A percentile compares a stretch with the other conserved stretches of the same genome.
Conservation (phyloP, 2,888 invertebrate species). For the Drosophila setosimentum region DNA sequence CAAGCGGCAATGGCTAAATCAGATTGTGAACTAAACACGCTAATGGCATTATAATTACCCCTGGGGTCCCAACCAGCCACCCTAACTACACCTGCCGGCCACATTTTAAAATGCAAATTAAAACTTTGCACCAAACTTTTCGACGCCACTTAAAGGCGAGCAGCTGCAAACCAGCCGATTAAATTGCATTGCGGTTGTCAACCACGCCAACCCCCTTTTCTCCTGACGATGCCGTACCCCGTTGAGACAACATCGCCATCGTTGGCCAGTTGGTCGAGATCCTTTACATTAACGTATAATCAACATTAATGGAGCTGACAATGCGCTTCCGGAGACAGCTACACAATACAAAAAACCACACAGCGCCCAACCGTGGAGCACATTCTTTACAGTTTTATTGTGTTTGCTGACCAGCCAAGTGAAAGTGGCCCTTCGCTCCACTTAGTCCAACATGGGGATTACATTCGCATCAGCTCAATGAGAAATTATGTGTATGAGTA, state of each 20-base stretch:
- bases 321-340: slow-evolving; percentile 65
- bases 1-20: slow-evolving; percentile 54
- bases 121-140: slow-evolving; percentile 66
- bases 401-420: slow-evolving; percentile 60
- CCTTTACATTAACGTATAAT: slow-evolving; percentile 74
- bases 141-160: slow-evolving; percentile 65
- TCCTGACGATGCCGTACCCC: not conserved
- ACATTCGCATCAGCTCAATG: slow-evolving; percentile 74
- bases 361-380: slow-evolving; percentile 8
- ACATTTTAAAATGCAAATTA: slow-evolving; percentile 70
- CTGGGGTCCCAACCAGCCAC: slow-evolving; percentile 33
- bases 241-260: slow-evolving; percentile 2
- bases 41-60: slow-evolving; percentile 82
- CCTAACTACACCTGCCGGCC: slow-evolving; percentile 37
- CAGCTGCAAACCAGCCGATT: slow-evolving; percentile 39
- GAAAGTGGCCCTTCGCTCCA: slow-evolving; percentile 52
- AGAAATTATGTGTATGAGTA: slow-evolving; percentile 64
- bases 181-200: slow-evolving; percentile 70
- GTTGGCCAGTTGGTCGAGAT: slow-evolving; percentile 36
- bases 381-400: slow-evolving; percentile 50
- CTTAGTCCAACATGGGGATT: slow-evolving; percentile 66
- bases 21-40: slow-evolving; percentile 78
- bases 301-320: slow-evolving; percentile 79
- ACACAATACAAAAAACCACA: slow-evolving; percentile 43
- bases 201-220: not conserved